Conservation (phyloP, 2,888 invertebrate genomes). For the Rotaria macrura region DNA sequence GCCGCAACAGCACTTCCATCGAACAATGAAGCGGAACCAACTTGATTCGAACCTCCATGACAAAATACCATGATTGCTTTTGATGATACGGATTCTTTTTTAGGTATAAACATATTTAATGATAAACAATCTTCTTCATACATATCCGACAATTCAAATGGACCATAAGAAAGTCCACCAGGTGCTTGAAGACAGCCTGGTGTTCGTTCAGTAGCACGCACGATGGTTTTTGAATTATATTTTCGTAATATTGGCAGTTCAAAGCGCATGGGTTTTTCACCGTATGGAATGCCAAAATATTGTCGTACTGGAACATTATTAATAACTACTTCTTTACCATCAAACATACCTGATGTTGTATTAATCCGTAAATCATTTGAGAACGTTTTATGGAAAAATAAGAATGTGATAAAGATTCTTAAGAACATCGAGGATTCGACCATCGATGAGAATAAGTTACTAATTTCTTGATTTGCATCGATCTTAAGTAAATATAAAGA, state of each 20-base stretch:
- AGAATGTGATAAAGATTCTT: background rate
- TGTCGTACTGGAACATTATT: background rate
- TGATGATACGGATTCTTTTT: background rate
- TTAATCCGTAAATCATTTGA: background rate
- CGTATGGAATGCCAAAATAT: constrained; percentile 28
- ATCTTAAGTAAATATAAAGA: background rate
- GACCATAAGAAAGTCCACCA: constrained; percentile 27
- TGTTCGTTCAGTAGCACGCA: background rate
- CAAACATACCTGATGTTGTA: constrained; percentile 24
- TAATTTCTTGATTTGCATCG: background rate
- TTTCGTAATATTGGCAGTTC: constrained; percentile 20
- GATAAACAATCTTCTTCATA: constrained; percentile 29
- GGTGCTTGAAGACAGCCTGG: constrained; percentile 24
- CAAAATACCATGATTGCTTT: constrained; percentile 25
- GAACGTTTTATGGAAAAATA: background rate
- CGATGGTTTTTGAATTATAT: background rate
- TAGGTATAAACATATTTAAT: constrained; percentile 24
- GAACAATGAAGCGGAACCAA: constrained; percentile 20
- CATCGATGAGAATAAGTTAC: background rate
- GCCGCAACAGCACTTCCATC: constrained; percentile 31
- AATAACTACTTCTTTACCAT: constrained; percentile 18
- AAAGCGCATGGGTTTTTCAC: constrained; percentile 25
- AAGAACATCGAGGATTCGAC: background rate
- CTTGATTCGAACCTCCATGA: constrained; percentile 33
- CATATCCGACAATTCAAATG: constrained; percentile 24